These are phyloP conservation scores for Uloborus diversus DNA, from an alignment of 1,140 invertebrate species.

Conservation along the genomic window DNA sequence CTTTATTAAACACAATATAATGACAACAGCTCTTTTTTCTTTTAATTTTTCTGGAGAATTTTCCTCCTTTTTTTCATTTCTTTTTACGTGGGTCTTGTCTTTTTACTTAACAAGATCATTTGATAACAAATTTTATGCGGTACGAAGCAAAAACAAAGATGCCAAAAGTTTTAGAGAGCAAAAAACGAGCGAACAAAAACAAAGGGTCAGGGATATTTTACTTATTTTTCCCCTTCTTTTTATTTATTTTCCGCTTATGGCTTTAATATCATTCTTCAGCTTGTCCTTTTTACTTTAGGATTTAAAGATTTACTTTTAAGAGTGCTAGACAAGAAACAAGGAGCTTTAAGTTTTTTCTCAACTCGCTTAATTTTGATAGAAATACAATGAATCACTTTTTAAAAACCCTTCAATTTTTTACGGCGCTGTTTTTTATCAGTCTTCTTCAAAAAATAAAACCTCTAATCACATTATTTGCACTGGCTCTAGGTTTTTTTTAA, in stretches of 20 bases:
- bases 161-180: not conserved
- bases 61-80: not conserved
- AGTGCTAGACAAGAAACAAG: constrained; percentile 46
- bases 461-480: constrained; percentile 37
- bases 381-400: constrained; percentile 50
- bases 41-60: too few relatives aligned
- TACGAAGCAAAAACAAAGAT: not conserved
- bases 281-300: constrained; percentile 25
- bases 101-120: constrained; percentile 55
- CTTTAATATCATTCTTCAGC: constrained; percentile 43
- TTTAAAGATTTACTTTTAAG: constrained; percentile 56
- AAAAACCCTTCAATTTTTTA: constrained; percentile 31
- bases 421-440: not conserved
- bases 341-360: not conserved
- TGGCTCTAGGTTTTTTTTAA: constrained; percentile 33
- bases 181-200: constrained; percentile 29
- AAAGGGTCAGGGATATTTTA: constrained; percentile 28
- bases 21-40: constrained; percentile 37
- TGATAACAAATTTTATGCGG: constrained; percentile 49
- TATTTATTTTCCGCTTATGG: constrained; percentile 40
- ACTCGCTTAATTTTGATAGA: constrained; percentile 43
- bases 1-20: constrained; percentile 57
- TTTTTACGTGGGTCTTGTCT: constrained; percentile 17
- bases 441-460: constrained; percentile 10
- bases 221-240: constrained; percentile 19